These are phyloP conservation scores for Notocelia uddmanniana DNA, from an alignment of 2,888 invertebrate species.

Conservation along the genomic window DNA sequence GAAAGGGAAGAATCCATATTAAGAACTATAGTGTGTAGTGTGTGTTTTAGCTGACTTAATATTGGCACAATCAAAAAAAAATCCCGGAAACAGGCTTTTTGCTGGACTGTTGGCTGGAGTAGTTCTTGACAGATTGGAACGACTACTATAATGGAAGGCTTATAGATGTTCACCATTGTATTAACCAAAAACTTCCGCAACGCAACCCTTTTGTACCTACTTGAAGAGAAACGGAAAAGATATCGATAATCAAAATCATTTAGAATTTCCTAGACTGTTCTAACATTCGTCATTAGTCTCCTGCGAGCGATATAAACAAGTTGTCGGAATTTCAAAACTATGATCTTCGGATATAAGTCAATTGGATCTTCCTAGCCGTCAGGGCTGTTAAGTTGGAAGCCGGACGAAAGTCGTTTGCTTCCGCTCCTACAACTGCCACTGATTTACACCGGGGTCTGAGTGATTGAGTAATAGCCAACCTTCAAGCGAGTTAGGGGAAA, in stretches of 20 bases:
- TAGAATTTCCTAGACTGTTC: background rate
- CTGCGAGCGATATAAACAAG: background rate
- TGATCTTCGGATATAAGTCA: slow-evolving; percentile 40
- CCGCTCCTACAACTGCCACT: slow-evolving; percentile 52
- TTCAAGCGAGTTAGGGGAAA: slow-evolving; percentile 39
- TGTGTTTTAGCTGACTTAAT: too few relatives aligned
- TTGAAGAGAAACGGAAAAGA: background rate
- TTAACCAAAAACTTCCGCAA: background rate
- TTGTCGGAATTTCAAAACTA: background rate
- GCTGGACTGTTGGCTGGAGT: too few relatives aligned
- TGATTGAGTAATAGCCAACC: slow-evolving; percentile 45
- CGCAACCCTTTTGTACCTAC: background rate
- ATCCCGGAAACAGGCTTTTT: too few relatives aligned
- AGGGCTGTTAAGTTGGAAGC: slow-evolving; percentile 39
- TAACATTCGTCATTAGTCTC: background rate
- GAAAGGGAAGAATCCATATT: too few relatives aligned
- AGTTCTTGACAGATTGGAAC: too few relatives aligned
- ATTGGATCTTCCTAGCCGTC: slow-evolving; percentile 40
- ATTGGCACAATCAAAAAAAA: too few relatives aligned
- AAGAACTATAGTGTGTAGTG: too few relatives aligned
- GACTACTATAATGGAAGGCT: background rate
- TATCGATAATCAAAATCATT: background rate
- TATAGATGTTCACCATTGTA: background rate
- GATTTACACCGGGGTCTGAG: slow-evolving; percentile 52
- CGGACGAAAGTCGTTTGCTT: slow-evolving; percentile 48